Base-by-base conservation (phyloP, 2,113 vertebrate species). In the Gopherus evgoodei region DNA sequence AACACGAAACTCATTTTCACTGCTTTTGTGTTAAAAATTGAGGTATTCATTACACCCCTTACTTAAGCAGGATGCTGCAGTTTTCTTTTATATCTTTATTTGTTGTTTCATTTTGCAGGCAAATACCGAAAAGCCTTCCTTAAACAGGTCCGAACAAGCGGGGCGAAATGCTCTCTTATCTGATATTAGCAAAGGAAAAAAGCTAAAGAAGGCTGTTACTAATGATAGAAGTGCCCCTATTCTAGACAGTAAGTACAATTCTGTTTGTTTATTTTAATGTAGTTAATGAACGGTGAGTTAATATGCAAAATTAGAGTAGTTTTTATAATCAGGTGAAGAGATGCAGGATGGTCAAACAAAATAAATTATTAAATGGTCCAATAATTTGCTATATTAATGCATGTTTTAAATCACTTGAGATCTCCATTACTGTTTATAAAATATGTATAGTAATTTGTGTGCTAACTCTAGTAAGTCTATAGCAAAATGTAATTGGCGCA, bases 141-240 rank as follows among this genome's bases (percentile, higher is more conserved):
- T 99, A 78, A 99, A 95, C 93, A 98, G 96, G 81, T 91, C 98
- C 1, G 98, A 99, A 93, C 98, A 99, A 95, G 98, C 98, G 13
- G 99, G 99, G 49, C 97, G 99, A 96, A 99, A 97, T 79, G 99
- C 99, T 86, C 98, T 99, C 12, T 92, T 99, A 78, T 97, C 98
- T 2, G 99, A 99, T 94, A 99, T 99, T 94, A 84, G 11, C 95
- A 99, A 99, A 98, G 99, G 99, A 50, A 57, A 99, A 93, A 99
- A 96, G 83, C 98, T 99, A 27, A 99, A 99, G 98, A 99, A 99
- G 97, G 53, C 99, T 1, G 99, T 99, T 65, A 99, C 99, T 94
- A 99, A 99, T 98, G 99, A 99, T 97, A 98, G 99, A 96, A 99
- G 99, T 83, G 98, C 93, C 29, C 99, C 99, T 0, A 1, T 98